Evolutionary conservation across 2,113 vertebrate species (phyloP).

Genomic region (Limnothrissa miodon): DNA sequence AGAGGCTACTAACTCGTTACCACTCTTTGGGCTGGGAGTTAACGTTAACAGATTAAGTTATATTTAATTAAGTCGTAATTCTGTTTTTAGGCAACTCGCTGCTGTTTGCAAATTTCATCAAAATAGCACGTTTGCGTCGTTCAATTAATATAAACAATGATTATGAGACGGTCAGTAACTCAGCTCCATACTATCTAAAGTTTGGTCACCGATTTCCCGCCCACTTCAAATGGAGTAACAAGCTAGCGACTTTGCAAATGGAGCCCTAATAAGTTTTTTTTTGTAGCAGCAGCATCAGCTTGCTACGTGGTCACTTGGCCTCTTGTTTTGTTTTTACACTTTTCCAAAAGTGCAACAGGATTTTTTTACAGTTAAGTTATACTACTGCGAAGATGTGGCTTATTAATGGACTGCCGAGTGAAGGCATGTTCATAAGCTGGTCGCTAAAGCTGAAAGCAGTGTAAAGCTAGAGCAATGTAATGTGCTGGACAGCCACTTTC

Average conservation of each 20-base stretch:
- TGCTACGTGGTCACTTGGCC: neutral
- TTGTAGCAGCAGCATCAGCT: no score
- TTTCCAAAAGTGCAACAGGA: neutral
- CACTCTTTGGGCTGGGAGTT: neutral
- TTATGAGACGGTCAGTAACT: neutral
- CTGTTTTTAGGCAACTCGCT: neutral
- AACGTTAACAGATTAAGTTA: neutral
- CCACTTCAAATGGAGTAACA: neutral
- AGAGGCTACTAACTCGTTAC: neutral
- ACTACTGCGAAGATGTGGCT: neutral
- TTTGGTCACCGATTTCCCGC: constrained; percentile 11
- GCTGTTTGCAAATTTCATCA: neutral
- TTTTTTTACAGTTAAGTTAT: neutral
- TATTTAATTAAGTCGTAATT: neutral
- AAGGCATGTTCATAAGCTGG: neutral
- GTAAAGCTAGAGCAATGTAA: no score
- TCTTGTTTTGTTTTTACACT: neutral
- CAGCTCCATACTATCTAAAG: neutral
- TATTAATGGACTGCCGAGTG: neutral
- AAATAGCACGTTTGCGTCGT: neutral
- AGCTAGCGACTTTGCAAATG: neutral
- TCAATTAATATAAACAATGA: neutral
- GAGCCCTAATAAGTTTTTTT: neutral
- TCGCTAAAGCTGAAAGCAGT: no score
- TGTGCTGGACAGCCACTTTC: neutral